phyloP scores from a whole-genome alignment of 2,797 vertebrate species.

The Phyllotis vaccarum region DNA sequence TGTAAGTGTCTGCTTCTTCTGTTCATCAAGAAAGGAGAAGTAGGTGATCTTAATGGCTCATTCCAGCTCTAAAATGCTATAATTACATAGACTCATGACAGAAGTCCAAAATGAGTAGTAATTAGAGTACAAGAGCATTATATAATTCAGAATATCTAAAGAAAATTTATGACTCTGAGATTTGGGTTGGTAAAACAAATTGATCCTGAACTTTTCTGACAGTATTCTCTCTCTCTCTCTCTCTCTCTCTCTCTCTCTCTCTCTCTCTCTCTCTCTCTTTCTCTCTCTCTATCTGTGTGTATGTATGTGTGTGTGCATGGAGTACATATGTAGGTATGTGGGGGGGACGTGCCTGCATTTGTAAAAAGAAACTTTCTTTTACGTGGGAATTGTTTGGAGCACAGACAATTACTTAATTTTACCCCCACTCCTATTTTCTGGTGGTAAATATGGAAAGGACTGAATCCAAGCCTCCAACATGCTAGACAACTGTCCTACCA shows the following conservation, averaged over 20 bases:
- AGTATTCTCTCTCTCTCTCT: not conserved
- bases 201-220: conserved; percentile 8
- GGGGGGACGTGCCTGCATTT: not conserved
- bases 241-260: too few species aligned
- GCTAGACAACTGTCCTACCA: not conserved
- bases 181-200: not conserved
- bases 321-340: not conserved
- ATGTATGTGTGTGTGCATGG: not conserved
- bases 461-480: not conserved
- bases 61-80: conserved; percentile 24
- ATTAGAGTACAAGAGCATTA: conserved; percentile 14
- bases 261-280: not conserved
- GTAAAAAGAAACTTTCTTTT: conserved; percentile 12
- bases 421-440: not conserved
- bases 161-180: conserved; percentile 24
- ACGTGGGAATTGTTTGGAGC: not conserved
- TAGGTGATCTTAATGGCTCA: not conserved
- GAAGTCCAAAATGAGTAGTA: conserved; percentile 52
- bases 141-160: conserved; percentile 21
- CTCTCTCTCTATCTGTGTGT: not conserved
- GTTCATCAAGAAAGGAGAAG: not conserved
- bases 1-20: conserved; percentile 16
- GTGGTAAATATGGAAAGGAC: not conserved
- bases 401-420: conserved; percentile 23
- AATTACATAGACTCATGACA: not conserved